A percentile compares a stretch with the other conserved stretches of the same genome.
These are phyloP conservation scores for Melanerpes formicivorus DNA, from an alignment of 2,113 vertebrate species.

Conservation along the genomic window DNA sequence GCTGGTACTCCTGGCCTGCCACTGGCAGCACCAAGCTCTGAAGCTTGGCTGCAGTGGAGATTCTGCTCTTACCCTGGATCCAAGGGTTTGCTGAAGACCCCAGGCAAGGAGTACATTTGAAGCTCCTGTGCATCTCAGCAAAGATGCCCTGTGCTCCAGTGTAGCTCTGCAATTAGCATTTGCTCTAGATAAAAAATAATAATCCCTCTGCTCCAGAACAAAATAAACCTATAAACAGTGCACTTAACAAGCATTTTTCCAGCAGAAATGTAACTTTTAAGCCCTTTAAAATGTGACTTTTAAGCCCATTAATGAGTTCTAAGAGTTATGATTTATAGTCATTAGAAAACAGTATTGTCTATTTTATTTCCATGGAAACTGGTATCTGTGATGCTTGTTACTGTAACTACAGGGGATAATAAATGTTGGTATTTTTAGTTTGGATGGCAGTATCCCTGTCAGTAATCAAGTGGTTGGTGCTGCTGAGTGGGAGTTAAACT, in stretches of 20 bases:
- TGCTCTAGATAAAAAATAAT: background rate
- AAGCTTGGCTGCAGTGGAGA: background rate
- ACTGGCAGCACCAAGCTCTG: background rate
- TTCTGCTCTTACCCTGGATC: background rate
- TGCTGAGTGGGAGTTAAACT: background rate
- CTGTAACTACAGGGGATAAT: background rate
- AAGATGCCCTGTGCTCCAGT: background rate
- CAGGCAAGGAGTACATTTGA: background rate
- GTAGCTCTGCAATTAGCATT: background rate
- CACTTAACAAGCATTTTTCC: background rate
- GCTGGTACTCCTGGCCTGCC: rapidly evolving
- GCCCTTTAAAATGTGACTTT: background rate
- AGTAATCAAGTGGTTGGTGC: background rate
- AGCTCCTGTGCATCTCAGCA: background rate
- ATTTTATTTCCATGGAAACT: background rate
- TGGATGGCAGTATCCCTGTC: background rate
- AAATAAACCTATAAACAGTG: background rate
- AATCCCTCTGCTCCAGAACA: background rate
- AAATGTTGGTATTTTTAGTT: background rate
- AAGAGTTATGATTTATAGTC: background rate
- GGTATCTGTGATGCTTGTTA: background rate
- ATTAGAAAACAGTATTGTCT: background rate
- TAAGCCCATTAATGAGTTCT: background rate
- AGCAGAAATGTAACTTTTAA: background rate
- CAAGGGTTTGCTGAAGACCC: background rate